Conservation (phyloP, 35 echinoderm and acorn worm genomes). For the Lytechinus pictus region DNA sequence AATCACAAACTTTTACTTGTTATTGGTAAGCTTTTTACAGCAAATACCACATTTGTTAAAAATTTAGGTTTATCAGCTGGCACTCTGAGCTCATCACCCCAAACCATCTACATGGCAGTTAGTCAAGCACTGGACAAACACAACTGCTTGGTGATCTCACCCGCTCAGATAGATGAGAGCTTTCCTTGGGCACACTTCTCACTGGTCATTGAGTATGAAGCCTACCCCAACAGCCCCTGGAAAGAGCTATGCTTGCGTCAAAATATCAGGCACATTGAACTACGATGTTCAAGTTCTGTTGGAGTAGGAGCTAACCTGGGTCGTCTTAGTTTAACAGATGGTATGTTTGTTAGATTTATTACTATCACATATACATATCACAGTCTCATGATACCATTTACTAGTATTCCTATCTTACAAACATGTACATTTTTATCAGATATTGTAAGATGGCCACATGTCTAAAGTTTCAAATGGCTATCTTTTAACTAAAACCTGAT, state of each 20-base stretch:
- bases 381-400: too few species aligned
- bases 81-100: not conserved
- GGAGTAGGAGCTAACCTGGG: not conserved
- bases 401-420: too few species aligned
- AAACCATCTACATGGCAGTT: conserved; percentile 18
- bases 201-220: conserved; percentile 70
- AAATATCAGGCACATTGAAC: conserved; percentile 71
- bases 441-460: too few species aligned
- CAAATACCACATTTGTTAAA: too few species aligned
- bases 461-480: too few species aligned
- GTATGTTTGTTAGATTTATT: not conserved
- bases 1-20: too few species aligned
- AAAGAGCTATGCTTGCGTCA: conserved; percentile 74
- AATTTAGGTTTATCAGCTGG: not conserved
- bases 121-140: conserved; percentile 62
- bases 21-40: too few species aligned
- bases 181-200: conserved; percentile 90
- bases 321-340: not conserved
- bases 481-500: too few species aligned
- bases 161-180: conserved; percentile 64
- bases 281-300: not conserved
- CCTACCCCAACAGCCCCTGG: conserved; percentile 56
- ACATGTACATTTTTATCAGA: too few species aligned
- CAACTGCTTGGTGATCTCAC: conserved; percentile 66
- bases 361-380: too few species aligned